A percentile compares a stretch with the other conserved stretches of the same genome.
Evolutionary conservation across 2,113 vertebrate genomes (phyloP).

Genomic region (Ptilonorhynchus violaceus): DNA sequence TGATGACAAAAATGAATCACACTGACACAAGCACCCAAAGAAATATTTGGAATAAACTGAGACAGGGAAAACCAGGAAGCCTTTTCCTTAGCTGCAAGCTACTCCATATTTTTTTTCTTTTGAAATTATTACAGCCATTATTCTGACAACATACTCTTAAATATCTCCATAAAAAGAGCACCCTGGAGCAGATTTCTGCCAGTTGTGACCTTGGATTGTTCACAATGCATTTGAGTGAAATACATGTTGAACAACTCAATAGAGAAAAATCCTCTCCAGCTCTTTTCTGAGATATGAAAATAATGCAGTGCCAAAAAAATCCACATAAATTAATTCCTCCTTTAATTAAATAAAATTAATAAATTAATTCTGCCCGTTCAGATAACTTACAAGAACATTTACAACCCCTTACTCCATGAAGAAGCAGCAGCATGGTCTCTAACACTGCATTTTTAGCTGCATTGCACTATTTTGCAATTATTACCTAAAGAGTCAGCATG

Average conservation of each 20-base stretch:
- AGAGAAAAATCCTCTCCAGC: neutral
- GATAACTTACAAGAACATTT: neutral
- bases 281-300: neutral
- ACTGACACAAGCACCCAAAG: neutral
- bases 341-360: neutral
- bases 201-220: neutral
- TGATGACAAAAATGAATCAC: neutral
- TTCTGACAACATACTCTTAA: neutral
- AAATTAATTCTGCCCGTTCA: neutral
- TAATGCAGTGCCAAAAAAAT: neutral
- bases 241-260: neutral
- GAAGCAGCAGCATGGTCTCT: neutral
- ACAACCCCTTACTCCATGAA: neutral
- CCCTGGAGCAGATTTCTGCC: neutral
- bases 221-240: neutral
- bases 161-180: neutral
- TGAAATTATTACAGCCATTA: neutral
- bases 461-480: neutral
- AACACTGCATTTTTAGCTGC: neutral
- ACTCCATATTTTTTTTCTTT: neutral
- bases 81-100: neutral
- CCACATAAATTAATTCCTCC: neutral
- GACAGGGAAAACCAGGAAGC: neutral
- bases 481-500: neutral
- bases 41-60: neutral